Conservation (phyloP, 1,140 invertebrate species). For the Triops cancriformis region DNA sequence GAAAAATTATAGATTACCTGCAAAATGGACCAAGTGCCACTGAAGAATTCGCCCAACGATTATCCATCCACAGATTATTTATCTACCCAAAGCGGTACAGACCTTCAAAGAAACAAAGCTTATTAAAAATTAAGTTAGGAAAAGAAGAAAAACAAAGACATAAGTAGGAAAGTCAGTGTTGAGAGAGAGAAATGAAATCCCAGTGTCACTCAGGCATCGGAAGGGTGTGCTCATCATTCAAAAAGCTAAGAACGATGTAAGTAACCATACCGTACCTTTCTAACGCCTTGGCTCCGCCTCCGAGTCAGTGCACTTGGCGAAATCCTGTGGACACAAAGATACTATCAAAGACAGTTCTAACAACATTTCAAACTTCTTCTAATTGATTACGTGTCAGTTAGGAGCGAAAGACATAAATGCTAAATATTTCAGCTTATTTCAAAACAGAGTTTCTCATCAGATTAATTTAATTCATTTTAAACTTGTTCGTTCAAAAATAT, state of each 20-base stretch:
- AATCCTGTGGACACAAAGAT: background rate
- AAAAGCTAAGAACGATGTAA: background rate
- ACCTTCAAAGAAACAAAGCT: no score
- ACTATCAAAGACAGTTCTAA: background rate
- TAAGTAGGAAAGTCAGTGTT: no score
- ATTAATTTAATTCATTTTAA: background rate
- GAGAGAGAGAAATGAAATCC: background rate
- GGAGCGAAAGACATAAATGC: constrained; percentile 41
- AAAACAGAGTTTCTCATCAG: background rate
- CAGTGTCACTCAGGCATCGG: background rate
- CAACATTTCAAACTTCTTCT: no score
- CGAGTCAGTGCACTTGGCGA: no score
- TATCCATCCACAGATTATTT: no score
- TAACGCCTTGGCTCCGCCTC: no score
- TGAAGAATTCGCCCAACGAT: no score
- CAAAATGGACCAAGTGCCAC: no score
- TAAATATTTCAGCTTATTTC: constrained; percentile 32
- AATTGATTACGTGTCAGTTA: constrained; percentile 35
- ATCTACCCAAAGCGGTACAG: no score
- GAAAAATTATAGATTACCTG: background rate
- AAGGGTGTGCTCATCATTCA: background rate
- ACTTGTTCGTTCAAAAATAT: background rate
- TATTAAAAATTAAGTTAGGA: no score
- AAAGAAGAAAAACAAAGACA: no score
- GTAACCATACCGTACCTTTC: no score